Evolutionary conservation across 53 echinoderm and acorn worm species (phyloP).

Genomic region (Pentamera pediparva): DNA sequence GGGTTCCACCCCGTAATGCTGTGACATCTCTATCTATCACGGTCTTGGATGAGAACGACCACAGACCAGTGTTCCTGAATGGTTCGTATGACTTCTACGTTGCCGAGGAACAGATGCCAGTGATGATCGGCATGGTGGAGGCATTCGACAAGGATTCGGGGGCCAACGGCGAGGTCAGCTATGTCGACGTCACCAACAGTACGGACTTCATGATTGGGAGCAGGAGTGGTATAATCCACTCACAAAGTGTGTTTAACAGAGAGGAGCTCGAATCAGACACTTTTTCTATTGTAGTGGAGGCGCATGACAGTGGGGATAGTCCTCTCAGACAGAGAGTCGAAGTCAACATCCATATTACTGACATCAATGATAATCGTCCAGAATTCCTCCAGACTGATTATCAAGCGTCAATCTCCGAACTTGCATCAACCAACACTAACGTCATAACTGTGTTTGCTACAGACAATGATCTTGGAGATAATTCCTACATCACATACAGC

Average conservation of each 20-base stretch:
- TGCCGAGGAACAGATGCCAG: slow-evolving; percentile 45
- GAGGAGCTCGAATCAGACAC: slow-evolving; percentile 47
- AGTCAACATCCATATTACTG: slow-evolving; percentile 58
- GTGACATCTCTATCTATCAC: slow-evolving; percentile 41
- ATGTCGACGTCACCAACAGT: slow-evolving; percentile 55
- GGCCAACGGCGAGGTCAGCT: slow-evolving; percentile 63
- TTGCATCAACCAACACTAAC: slow-evolving; percentile 53
- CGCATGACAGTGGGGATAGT: slow-evolving; percentile 57
- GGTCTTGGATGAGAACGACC: slow-evolving; percentile 84
- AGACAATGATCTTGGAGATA: slow-evolving; percentile 73
- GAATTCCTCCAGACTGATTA: slow-evolving; percentile 59
- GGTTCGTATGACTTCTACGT: slow-evolving; percentile 69
- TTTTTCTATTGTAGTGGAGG: slow-evolving; percentile 55
- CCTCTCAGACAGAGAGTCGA: slow-evolving; percentile 54
- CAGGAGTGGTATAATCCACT: slow-evolving; percentile 60
- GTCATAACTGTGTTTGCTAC: slow-evolving; percentile 70
- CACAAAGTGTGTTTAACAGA: slow-evolving; percentile 58
- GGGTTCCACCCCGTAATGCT: slow-evolving; percentile 62
- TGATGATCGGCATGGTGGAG: slow-evolving; percentile 60
- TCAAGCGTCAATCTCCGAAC: slow-evolving; percentile 68
- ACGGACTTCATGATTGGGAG: slow-evolving; percentile 52
- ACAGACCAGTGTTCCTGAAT: slow-evolving; percentile 80
- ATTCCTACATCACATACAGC: slow-evolving; percentile 80
- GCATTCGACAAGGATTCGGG: slow-evolving; percentile 69
- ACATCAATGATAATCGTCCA: slow-evolving; percentile 79